phyloP scores from a whole-genome alignment of 2,113 vertebrate genomes.

The Desmodus rotundus region DNA sequence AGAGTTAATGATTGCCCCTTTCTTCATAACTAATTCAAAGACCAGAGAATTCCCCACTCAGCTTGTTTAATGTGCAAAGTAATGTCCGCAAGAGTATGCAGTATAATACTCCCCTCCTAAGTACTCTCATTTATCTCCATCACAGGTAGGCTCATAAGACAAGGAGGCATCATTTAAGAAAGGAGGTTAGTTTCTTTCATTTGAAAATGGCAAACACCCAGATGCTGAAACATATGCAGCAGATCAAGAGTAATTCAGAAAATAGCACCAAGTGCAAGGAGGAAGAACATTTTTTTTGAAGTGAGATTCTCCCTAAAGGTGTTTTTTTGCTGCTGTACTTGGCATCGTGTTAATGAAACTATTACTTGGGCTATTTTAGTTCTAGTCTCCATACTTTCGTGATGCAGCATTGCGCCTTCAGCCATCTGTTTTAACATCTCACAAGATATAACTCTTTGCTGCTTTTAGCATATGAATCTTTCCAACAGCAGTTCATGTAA shows the following conservation, averaged over 20 bases:
- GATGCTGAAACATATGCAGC: neutral
- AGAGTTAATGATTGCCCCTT: neutral
- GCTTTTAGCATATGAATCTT: conserved; percentile 1
- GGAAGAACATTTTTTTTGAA: conserved; percentile 32
- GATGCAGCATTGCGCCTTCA: neutral
- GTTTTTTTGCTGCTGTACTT: conserved; percentile 33
- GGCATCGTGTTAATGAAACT: conserved; percentile 46
- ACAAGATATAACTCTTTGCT: neutral
- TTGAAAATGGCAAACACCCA: neutral
- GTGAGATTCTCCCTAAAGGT: conserved; percentile 26
- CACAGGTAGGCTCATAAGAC: neutral
- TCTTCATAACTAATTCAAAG: neutral
- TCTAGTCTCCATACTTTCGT: neutral
- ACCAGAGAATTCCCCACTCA: neutral
- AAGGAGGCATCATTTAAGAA: neutral
- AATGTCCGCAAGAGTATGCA: neutral
- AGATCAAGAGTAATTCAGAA: conserved; percentile 46
- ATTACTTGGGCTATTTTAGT: conserved; percentile 26
- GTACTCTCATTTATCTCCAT: neutral
- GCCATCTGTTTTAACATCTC: conserved; percentile 32
- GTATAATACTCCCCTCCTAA: accelerated
- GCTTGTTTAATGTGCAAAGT: neutral
- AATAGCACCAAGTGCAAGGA: conserved; percentile 48
- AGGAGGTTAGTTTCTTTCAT: conserved; percentile 24
- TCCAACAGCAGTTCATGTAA: neutral